Evolutionary conservation across 2,888 invertebrate species (phyloP).

Genomic region (Athalia rosae): DNA sequence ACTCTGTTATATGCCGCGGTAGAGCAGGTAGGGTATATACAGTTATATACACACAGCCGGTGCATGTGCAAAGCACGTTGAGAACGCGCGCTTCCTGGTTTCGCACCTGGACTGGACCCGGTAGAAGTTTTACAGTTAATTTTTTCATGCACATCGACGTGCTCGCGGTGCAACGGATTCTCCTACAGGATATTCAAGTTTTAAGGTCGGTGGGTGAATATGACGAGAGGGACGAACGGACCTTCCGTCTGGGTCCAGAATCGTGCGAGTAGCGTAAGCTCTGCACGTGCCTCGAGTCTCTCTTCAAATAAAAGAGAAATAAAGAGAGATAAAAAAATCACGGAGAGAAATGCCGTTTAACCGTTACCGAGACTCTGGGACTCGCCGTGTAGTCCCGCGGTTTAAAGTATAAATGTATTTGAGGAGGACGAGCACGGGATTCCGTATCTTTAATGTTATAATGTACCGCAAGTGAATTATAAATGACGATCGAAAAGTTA

Average conservation of each 20-base stretch:
- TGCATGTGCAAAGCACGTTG: neutral
- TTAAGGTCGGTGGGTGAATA: conserved; percentile 17
- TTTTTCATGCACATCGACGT: conserved; percentile 32
- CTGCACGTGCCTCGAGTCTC: neutral
- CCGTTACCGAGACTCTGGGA: conserved; percentile 41
- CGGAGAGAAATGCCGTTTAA: conserved; percentile 29
- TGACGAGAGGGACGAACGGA: conserved; percentile 1
- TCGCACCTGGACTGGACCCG: conserved; percentile 37
- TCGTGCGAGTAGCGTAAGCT: conserved; percentile 4
- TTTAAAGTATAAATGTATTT: too few species aligned
- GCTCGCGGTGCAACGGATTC: neutral
- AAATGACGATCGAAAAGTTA: neutral
- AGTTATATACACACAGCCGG: conserved; percentile 19
- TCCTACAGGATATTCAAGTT: conserved; percentile 8
- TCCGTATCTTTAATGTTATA: too few species aligned
- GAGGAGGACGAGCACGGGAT: too few species aligned
- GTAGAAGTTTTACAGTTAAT: conserved; percentile 40
- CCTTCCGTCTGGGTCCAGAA: neutral
- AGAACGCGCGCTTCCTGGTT: conserved; percentile 35
- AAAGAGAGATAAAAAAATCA: conserved; percentile 11
- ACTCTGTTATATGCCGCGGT: neutral
- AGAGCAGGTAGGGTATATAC: conserved; percentile 23
- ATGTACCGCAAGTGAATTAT: neutral
- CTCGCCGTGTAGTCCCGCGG: neutral
- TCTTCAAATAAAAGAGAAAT: conserved; percentile 34